phyloP scores from a whole-genome alignment of 2,113 vertebrate genomes.

The Solenodon paradoxus region DNA sequence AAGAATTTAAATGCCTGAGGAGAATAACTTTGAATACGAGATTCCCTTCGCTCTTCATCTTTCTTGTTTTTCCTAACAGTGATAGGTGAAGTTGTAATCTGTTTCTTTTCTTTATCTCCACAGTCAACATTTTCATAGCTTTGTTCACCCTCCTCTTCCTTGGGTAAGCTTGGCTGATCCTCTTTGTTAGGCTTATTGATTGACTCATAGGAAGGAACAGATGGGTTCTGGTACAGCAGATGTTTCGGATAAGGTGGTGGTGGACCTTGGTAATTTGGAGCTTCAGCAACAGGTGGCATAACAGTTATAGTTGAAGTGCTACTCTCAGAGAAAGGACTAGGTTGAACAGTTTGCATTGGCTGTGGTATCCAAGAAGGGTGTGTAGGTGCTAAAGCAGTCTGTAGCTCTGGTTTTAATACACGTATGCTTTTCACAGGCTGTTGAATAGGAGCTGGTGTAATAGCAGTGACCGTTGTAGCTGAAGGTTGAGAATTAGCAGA shows the following conservation, averaged over 20 bases:
- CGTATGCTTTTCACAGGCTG: conserved; percentile 96
- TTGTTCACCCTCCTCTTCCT: conserved; percentile 86
- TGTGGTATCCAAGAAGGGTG: conserved; percentile 93
- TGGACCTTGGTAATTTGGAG: conserved; percentile 89
- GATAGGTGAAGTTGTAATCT: conserved; percentile 96
- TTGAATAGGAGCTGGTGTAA: conserved; percentile 95
- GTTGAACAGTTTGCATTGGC: conserved; percentile 80
- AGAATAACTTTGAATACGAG: conserved; percentile 92
- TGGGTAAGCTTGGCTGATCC: conserved; percentile 74
- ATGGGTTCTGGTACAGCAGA: conserved; percentile 87
- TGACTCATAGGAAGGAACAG: conserved; percentile 79
- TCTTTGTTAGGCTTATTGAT: conserved; percentile 81
- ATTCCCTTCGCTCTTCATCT: conserved; percentile 93
- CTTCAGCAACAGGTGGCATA: conserved; percentile 86
- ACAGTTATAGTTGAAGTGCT: conserved; percentile 76
- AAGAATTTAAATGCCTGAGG: conserved; percentile 99
- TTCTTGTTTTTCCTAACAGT: conserved; percentile 94
- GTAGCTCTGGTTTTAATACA: conserved; percentile 94
- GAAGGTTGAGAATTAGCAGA: conserved; percentile 91
- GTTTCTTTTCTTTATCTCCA: conserved; percentile 94
- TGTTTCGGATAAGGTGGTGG: conserved; percentile 92
- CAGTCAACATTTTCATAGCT: conserved; percentile 75
- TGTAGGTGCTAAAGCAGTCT: conserved; percentile 95
- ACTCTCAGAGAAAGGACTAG: conserved; percentile 80
- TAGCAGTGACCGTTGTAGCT: conserved; percentile 94